phyloP scores from a whole-genome alignment of 2,797 vertebrate species.

The Merluccius polli region DNA sequence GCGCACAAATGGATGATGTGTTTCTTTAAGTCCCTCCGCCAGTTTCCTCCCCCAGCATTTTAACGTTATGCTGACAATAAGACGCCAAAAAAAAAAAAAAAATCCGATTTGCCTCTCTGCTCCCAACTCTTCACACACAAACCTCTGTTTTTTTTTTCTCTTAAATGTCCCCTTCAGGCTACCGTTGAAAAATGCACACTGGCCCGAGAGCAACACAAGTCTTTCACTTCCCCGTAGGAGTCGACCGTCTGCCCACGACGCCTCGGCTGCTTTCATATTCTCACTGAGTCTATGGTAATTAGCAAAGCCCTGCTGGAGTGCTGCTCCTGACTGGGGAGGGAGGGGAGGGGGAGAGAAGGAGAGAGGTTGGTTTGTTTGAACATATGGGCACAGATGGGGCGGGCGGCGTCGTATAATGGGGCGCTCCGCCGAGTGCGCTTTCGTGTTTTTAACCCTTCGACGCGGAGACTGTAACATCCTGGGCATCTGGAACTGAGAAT shows the following conservation, averaged over 20 bases:
- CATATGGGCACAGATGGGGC: slow-evolving; percentile 65
- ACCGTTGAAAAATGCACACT: slow-evolving; percentile 72
- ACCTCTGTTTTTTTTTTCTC: neutral
- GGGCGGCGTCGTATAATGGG: neutral
- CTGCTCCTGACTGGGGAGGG: too few relatives aligned
- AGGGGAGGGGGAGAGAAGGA: too few relatives aligned
- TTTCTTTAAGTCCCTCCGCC: slow-evolving; percentile 47
- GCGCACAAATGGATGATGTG: slow-evolving; percentile 29
- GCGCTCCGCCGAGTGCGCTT: too few relatives aligned
- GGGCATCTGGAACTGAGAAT: too few relatives aligned
- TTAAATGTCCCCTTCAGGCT: slow-evolving; percentile 64
- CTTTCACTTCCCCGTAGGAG: slow-evolving; percentile 60
- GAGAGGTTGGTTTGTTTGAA: slow-evolving; percentile 14
- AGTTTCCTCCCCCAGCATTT: slow-evolving; percentile 49
- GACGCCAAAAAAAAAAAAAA: slow-evolving; percentile 24
- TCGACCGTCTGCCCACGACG: slow-evolving; percentile 1
- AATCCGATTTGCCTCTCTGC: slow-evolving; percentile 47
- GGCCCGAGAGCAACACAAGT: slow-evolving; percentile 62
- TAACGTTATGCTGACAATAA: slow-evolving; percentile 62
- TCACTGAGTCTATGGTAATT: slow-evolving; percentile 61
- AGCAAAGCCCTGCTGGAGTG: slow-evolving; percentile 60
- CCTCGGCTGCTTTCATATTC: slow-evolving; percentile 28
- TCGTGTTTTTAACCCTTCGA: too few relatives aligned
- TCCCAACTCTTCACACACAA: slow-evolving; percentile 65
- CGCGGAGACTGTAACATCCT: too few relatives aligned